A percentile compares a stretch with the other conserved stretches of the same genome.
phyloP scores from a whole-genome alignment of 2,113 vertebrate species.

The Sylvia atricapilla region DNA sequence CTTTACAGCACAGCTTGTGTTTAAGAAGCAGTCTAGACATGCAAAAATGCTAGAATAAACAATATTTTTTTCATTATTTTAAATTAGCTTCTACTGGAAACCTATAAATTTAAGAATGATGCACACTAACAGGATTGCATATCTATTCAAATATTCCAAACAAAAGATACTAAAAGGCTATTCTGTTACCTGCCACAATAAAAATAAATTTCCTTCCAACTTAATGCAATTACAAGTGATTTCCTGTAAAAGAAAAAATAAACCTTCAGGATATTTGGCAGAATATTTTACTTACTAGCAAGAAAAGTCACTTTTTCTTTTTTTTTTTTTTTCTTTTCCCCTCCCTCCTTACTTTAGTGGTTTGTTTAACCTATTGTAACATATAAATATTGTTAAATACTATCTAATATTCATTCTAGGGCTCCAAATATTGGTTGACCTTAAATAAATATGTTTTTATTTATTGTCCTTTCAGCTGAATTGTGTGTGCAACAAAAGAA shows the following conservation, averaged over 20 bases:
- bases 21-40: constrained; percentile 52
- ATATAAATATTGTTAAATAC: background rate
- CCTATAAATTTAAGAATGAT: constrained; percentile 53
- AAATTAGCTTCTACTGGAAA: constrained; percentile 54
- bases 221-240: constrained; percentile 53
- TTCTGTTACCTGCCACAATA: constrained; percentile 49
- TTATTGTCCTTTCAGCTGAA: background rate
- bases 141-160: constrained; percentile 51
- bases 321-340: no score
- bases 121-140: constrained; percentile 16
- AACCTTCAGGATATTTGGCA: constrained; percentile 5
- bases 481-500: background rate
- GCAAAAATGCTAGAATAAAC: constrained; percentile 68
- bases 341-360: background rate
- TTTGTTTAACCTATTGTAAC: background rate
- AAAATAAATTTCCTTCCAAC: constrained; percentile 19
- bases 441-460: background rate
- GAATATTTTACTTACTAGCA: background rate
- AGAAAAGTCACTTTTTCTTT: background rate
- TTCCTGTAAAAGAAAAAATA: constrained; percentile 32
- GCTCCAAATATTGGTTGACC: background rate
- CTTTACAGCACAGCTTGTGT: constrained; percentile 60
- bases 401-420: constrained; percentile 11
- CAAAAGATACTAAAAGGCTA: constrained; percentile 37
- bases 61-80: constrained; percentile 64